Conservation (phyloP, 2,888 invertebrate species). For the Pseudoips prasinana region DNA sequence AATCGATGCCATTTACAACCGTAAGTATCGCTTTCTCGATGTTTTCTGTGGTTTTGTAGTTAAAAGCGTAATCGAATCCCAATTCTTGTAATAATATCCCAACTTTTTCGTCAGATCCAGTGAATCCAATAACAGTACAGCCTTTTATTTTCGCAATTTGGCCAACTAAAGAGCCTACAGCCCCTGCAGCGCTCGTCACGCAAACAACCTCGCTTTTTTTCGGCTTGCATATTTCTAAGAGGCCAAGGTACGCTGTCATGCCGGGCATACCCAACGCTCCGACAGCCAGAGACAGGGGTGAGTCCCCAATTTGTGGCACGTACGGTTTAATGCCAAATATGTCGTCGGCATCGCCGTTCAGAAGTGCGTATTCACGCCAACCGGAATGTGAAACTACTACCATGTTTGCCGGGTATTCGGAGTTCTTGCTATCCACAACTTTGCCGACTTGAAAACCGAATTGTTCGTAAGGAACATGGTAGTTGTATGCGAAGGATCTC, state of each 20-base stretch:
- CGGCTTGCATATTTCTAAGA: constrained; percentile 83
- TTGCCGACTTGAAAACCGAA: constrained; percentile 60
- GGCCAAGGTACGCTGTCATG: constrained; percentile 41
- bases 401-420: constrained; percentile 80
- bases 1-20: constrained; percentile 84
- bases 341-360: constrained; percentile 35
- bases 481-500: constrained; percentile 60
- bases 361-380: constrained; percentile 80
- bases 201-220: constrained; percentile 84
- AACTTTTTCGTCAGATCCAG: constrained; percentile 85
- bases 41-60: constrained; percentile 83
- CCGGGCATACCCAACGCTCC: constrained; percentile 85
- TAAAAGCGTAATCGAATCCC: constrained; percentile 84
- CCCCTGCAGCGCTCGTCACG: constrained; percentile 86
- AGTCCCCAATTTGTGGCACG: constrained; percentile 70
- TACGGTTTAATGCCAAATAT: constrained; percentile 43
- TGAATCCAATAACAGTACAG: constrained; percentile 65
- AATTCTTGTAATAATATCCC: constrained; percentile 81
- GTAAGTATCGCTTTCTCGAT: constrained; percentile 42
- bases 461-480: constrained; percentile 40
- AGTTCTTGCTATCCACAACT: constrained; percentile 83
- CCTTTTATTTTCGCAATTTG: constrained; percentile 77
- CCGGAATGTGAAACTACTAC: constrained; percentile 82
- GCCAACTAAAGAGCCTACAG: constrained; percentile 86
- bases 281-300: constrained; percentile 75